Conservation (phyloP, 2,113 vertebrate genomes). For the Corythornis vintsioides region DNA sequence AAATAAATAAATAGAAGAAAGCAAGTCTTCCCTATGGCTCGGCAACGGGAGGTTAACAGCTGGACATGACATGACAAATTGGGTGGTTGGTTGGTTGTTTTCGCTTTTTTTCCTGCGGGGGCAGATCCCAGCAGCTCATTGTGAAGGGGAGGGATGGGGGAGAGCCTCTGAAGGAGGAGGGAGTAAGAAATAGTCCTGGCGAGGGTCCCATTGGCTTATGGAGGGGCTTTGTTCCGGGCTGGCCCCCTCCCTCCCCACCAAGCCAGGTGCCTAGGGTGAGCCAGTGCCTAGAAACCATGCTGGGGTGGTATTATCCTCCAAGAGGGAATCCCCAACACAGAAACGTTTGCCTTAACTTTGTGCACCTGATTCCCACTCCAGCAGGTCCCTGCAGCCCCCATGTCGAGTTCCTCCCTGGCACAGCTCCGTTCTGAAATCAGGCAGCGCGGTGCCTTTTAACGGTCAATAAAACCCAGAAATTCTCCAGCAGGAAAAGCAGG, state of each 20-base stretch:
- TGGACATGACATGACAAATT: slow-evolving; percentile 97
- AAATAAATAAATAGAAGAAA: slow-evolving; percentile 94
- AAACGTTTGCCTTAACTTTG: neutral
- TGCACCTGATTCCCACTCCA: neutral
- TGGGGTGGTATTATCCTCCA: neutral
- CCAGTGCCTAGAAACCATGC: neutral
- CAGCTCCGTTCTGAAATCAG: neutral
- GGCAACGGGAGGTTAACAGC: slow-evolving; percentile 89
- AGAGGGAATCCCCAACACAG: accelerated
- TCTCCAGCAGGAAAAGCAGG: slow-evolving; percentile 63
- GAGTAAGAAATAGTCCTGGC: neutral
- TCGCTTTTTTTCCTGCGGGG: slow-evolving; percentile 71
- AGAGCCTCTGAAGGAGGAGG: slow-evolving; percentile 47
- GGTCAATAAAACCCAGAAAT: slow-evolving; percentile 49
- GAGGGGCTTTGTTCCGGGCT: neutral
- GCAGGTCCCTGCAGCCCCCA: neutral
- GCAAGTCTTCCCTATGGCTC: slow-evolving; percentile 86
- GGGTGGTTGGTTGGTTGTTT: slow-evolving; percentile 42
- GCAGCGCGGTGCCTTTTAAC: slow-evolving; percentile 21
- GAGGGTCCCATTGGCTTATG: neutral
- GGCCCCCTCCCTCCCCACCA: neutral
- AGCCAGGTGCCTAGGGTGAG: neutral
- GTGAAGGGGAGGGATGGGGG: slow-evolving; percentile 16
- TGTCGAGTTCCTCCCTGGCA: accelerated
- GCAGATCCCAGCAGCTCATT: slow-evolving; percentile 74